Evolutionary conservation across 2,888 invertebrate species (phyloP), one percentile per base, ranked within the genome.

Genomic region (Lasius fuliginosus): DNA sequence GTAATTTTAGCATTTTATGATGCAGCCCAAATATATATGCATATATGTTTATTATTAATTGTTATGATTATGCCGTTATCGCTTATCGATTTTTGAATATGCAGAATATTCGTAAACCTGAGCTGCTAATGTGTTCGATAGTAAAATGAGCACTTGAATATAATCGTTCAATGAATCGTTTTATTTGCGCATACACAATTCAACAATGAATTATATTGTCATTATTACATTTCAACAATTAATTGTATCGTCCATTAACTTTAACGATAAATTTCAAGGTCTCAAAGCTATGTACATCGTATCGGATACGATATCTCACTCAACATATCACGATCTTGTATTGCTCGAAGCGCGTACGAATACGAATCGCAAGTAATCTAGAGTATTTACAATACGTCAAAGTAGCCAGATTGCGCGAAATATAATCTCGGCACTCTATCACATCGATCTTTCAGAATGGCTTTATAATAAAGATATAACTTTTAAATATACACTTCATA

Each of bases 311-410:
- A 46, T 71, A 71, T 71, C 46, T 77, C 79, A 62, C 71, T 71
- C 60, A n/a, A 60, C 3, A 40, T 36, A 71, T 79, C 69, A 69
- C 42, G 58, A 46, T 3, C 8, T 60, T 40, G 9, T 68, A 53
- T 42, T 27, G 49, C 27, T 23, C 36, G 8, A 53, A 65, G 18
- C 12, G 42, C 56, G 12, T 11, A 15, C 27, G 6, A 67, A 5
- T 67, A 18, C 30, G 3, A 68, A 58, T 71, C 36, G 15, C 58
- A 67, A 36, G 0, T 60, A 36, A 46, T 60, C 46, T 73, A 60
- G 15, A 79, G 9, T 49, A 81, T 79, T 79, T 79, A 36, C 58
- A 79, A 71, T 12, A 60, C n/a, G 30, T 12, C 46, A 71, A 53
- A 53, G n/a, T 60, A 58, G 9, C 46, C 53, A 53, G 42, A 79